Evolutionary conservation across 92 coral and sea anemone genomes (phyloP).

Genomic region (Nematostella vectensis): DNA sequence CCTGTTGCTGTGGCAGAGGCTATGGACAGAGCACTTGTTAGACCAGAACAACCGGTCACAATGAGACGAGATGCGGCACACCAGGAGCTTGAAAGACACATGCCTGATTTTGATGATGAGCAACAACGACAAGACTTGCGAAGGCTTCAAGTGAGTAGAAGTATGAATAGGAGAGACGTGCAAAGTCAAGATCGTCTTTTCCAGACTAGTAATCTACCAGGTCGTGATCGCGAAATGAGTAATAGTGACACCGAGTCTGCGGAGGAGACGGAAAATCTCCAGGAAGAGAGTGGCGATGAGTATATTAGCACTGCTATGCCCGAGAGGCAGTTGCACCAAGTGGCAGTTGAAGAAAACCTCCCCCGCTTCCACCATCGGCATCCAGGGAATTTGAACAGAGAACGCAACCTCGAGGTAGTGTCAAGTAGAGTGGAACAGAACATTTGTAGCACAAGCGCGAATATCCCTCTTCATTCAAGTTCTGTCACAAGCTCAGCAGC

Average conservation of each 20-base stretch:
- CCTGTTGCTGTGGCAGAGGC: background rate
- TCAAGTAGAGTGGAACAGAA: too few species aligned
- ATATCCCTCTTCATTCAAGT: background rate
- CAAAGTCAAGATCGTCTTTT: background rate
- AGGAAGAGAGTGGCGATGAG: slow-evolving; percentile 64
- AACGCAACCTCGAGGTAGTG: too few species aligned
- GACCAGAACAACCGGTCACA: background rate
- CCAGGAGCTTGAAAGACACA: background rate
- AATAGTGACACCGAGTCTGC: slow-evolving; percentile 85
- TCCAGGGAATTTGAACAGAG: too few species aligned
- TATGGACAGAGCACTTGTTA: background rate
- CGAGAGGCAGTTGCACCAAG: slow-evolving; percentile 1
- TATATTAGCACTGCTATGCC: slow-evolving; percentile 3
- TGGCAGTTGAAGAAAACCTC: background rate
- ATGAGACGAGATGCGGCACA: background rate
- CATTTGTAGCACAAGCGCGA: too few species aligned
- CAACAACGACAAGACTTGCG: background rate
- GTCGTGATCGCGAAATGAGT: slow-evolving; percentile 31
- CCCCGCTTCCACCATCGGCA: too few species aligned
- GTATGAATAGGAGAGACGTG: background rate
- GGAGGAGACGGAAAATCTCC: slow-evolving; percentile 56
- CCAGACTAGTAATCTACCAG: background rate
- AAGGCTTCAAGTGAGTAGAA: background rate
- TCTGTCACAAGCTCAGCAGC: slow-evolving; percentile 19
- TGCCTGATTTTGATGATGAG: background rate